Base-by-base conservation (phyloP, 1,140 invertebrate genomes). In the Heliothis subflexa region DNA sequence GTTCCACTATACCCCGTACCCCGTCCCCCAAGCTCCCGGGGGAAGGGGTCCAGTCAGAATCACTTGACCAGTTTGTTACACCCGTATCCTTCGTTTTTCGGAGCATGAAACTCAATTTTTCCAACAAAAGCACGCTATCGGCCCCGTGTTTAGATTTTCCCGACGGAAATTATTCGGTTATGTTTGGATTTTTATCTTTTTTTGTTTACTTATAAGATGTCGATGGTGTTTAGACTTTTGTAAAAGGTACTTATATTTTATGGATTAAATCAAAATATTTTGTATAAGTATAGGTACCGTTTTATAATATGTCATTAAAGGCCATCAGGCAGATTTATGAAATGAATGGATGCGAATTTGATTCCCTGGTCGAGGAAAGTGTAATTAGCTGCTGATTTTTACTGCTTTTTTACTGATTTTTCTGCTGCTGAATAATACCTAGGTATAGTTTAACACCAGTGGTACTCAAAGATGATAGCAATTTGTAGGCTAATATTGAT, bases 101-200 rank as follows among this genome's bases (percentile, higher is more conserved):
- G 59, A 62, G 25, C 59, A 40, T 62, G 59, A 40, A 62, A 62
- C 59, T 62, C 59, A 62, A 62, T 62, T 62, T 40, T 28, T 25
- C 25, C n/a, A 62, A 25, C 33, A 40, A 40, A 62, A 28, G 59
- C 14, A 16, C 33, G 28, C 59, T 61, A 61, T 61, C 59, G 59
- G 18, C 21, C 5, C 21, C 5, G 54, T 25, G 54, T 57, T 57
- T 33, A 62, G 25, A 62, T 40, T 40, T 62, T 40, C 59, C 40
- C 40, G 28, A 13, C 14, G 7, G 28, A 57, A 25, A 57, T 57
- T 57, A 62, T 40, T 12, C 1, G n/a, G 59, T 40, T 10, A 28
- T n/a, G 2, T 40, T 62, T 62, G 33, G 33, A 62, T 13, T 55
- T 16, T 21, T 2, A 12, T 1, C 25, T 12, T 25, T 12, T 57